Conservation (phyloP, 1,140 invertebrate genomes). For the Saccostrea cuccullata region DNA sequence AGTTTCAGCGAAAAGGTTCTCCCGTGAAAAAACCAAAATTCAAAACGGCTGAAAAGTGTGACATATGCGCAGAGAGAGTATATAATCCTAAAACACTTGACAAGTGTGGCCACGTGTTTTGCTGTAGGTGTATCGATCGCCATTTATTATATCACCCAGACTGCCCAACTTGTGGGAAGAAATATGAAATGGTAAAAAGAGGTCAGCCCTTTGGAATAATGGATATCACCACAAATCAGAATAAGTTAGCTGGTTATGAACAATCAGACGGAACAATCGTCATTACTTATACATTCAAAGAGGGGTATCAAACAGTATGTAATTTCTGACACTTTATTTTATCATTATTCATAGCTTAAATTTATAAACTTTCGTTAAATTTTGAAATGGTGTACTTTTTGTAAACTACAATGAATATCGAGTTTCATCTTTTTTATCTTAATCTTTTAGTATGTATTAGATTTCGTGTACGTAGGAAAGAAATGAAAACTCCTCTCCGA, state of each 20-base stretch:
- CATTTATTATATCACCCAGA: background rate
- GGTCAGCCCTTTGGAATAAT: background rate
- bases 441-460: too few relatives aligned
- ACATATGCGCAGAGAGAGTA: background rate
- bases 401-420: background rate
- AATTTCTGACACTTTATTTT: background rate
- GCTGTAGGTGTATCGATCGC: background rate
- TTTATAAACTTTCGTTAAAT: too few relatives aligned
- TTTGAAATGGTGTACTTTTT: background rate
- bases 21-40: background rate
- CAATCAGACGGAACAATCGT: conserved; percentile 1
- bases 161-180: background rate
- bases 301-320: background rate
- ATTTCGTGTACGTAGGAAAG: too few relatives aligned
- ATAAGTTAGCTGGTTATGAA: background rate
- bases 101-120: background rate
- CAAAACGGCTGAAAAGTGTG: background rate
- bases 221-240: background rate
- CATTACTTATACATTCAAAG: background rate
- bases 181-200: background rate
- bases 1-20: background rate
- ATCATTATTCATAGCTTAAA: background rate
- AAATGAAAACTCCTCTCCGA: too few relatives aligned
- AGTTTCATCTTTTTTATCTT: background rate
- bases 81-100: background rate